Evolutionary conservation across 2,888 invertebrate genomes (phyloP), one percentile per base, ranked within the genome.

Genomic region (Entomobrya multifasciata): DNA sequence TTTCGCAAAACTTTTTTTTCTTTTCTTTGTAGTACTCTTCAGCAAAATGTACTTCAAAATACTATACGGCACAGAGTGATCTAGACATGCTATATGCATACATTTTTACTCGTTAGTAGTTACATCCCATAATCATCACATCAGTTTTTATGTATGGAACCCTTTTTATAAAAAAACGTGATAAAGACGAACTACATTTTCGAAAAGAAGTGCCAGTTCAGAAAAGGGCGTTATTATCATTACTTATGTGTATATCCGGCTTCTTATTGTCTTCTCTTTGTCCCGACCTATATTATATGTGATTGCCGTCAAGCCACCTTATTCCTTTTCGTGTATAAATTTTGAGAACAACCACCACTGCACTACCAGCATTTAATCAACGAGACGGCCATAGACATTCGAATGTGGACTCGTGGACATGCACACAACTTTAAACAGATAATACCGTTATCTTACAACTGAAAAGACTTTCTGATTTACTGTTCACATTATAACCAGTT

Each of bases 91-190:
- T 47, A 25, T 67, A 13, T 67, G 47, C 15, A 67, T 41, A 20
- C 65, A 41, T 20, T 49, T 70, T 65, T 65, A 36, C 36, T 65
- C 65, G 65, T 65, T 70, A n/a, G 4, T 36, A 47, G 70, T 70
- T 49, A 22, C 25, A 36, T 36, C n/a, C n/a, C n/a, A 36, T 36
- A 36, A 70, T 70, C 41, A 55, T 52, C 41, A 22, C 78, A 55
- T 70, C 67, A 80, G 80, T 52, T 80, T 70, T 80, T 70, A 55
- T 70, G 25, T 27, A 55, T 8, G 25, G 52, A 25, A 36, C 70
- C 55, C 25, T 80, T 80, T 80, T 67, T 70, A 36, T 70, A 55
- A 49, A 44, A 22, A 62, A 52, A 49, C 36, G 55, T 70, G 55
- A 67, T 47, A 79, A 55, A 55, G 67, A 60, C 36, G 22, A 15